Evolutionary conservation across 2,113 vertebrate genomes (phyloP).

Genomic region (Xerus inauris): DNA sequence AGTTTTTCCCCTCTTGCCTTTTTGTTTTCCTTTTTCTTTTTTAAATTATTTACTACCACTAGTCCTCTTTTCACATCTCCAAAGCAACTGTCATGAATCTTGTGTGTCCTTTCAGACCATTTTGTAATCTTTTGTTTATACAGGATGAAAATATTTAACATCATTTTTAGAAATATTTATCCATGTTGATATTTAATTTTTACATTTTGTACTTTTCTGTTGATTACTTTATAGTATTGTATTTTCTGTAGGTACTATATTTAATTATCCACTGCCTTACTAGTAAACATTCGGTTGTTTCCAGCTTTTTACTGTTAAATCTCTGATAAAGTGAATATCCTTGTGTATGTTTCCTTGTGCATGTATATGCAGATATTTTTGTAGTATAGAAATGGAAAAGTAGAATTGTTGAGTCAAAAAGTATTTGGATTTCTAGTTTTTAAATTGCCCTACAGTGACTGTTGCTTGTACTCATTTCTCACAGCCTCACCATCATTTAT

Average conservation of each 20-base stretch:
- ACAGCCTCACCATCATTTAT: not conserved
- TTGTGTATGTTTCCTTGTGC: not conserved
- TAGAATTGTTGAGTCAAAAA: not conserved
- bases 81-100: slow-evolving; percentile 14
- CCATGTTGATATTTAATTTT: not conserved
- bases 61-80: not conserved
- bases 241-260: not conserved
- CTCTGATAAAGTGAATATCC: not conserved
- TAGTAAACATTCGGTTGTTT: not conserved
- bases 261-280: slow-evolving; percentile 15
- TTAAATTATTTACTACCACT: not conserved
- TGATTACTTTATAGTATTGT: not conserved
- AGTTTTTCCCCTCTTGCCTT: not conserved
- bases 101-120: not conserved
- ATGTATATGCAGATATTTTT: not conserved
- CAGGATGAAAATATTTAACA: slow-evolving; percentile 33
- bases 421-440: slow-evolving; percentile 49
- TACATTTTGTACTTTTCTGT: not conserved
- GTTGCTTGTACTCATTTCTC: not conserved
- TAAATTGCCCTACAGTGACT: not conserved
- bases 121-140: not conserved
- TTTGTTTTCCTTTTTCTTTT: not conserved
- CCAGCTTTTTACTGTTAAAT: not conserved
- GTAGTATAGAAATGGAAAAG: not conserved
- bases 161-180: not conserved